Evolutionary conservation across 1,140 invertebrate genomes (phyloP), one percentile per base, ranked within the genome.

Genomic region (Platyura marginata): DNA sequence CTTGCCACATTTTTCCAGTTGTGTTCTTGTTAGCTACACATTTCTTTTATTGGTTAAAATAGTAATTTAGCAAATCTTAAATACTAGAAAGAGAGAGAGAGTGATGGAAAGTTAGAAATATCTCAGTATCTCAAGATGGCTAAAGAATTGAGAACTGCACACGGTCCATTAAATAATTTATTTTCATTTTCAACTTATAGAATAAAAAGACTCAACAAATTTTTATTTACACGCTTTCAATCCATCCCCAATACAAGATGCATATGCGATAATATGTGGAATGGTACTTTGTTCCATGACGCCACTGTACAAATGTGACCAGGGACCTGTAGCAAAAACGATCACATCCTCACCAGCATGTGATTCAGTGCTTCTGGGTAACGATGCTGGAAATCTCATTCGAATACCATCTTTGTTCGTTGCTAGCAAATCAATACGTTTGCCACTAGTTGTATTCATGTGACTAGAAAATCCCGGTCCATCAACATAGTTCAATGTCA

Each of bases 401-500:
- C 15, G 4, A 5, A 9, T n/a, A 18, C 15, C 34, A 18, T 5
- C 15, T n/a, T 10, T 9, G 15, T 18, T 18, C 15, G 15, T 36
- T 36, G 9, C 16, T 9, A 6, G 6, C 34, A 16, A 16, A 36
- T 36, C 15, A 36, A 36, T n/a, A n/a, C 25, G 25, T 8, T 13
- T 13, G 25, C 34, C 16, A 16, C 34, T 18, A 9, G 6, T 13
- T 6, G 25, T n/a, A 36, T 10, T 36, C 34, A 18, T 16, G 15
- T 36, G 34, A 36, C 35, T 47, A 40, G 48, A 55, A 46, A 65
- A 71, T 9, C 74, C 73, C 1, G 73, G 74, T 66, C 68, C 71
- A 55, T 82, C 84, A 4, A 77, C 79, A 57, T 86, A 86, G 21
- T 69, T 74, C 6, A 89, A 57, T 1, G 75, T 80, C 0, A 75